Percentiles rank a stretch among this genome's conserved stretches.
Evolutionary conservation across 2,888 invertebrate species (phyloP).

Genomic region (Amblyjoppa fuscipennis): DNA sequence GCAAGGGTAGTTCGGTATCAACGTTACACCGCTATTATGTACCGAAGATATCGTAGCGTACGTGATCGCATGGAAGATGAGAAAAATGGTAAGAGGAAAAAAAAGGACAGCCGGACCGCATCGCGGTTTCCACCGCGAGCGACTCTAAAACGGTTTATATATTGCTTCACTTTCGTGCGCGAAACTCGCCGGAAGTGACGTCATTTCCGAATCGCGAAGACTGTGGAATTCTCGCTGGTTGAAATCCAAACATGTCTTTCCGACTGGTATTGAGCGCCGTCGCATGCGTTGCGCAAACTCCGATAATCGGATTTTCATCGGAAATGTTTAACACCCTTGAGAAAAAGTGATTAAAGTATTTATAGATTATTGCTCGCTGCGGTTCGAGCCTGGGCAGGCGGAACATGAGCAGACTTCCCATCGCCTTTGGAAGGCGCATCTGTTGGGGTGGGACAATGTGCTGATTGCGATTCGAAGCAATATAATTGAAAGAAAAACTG

Average conservation of each 20-base stretch:
- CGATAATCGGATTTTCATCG: background rate
- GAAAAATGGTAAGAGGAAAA: slow-evolving; percentile 36
- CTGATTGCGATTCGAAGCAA: background rate
- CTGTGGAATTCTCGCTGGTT: background rate
- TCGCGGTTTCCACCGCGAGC: slow-evolving; percentile 12
- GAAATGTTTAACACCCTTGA: background rate
- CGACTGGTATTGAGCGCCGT: background rate
- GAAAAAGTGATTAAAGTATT: background rate
- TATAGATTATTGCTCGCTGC: background rate
- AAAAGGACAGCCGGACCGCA: slow-evolving; percentile 1
- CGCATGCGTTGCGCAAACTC: background rate
- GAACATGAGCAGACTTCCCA: background rate
- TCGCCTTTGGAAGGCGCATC: background rate
- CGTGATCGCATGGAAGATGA: slow-evolving; percentile 59
- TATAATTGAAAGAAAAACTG: background rate
- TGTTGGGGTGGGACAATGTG: background rate
- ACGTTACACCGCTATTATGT: slow-evolving; percentile 53
- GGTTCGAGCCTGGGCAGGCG: background rate
- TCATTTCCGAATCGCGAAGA: slow-evolving; percentile 44
- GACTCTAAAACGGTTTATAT: background rate
- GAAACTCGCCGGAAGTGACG: slow-evolving; percentile 56
- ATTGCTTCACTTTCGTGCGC: slow-evolving; percentile 35
- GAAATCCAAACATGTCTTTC: background rate
- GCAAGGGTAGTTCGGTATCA: slow-evolving; percentile 45
- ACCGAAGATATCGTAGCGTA: slow-evolving; percentile 51